Evolutionary conservation across 2,113 vertebrate genomes (phyloP), one percentile per base, ranked within the genome.

Genomic region (Bubo blakistoni): DNA sequence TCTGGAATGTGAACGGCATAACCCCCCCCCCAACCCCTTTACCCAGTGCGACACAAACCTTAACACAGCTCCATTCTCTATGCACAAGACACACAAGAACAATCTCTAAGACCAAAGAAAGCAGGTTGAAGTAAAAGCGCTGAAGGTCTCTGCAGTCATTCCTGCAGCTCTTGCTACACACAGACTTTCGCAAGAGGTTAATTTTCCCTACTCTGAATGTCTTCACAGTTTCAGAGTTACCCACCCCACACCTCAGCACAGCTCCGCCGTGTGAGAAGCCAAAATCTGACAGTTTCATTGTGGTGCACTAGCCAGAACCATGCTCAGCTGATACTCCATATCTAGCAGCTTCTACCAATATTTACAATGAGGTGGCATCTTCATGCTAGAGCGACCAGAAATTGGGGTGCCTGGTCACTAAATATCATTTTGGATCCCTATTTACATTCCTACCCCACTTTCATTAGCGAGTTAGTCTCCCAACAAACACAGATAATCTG

Each of bases 21-120:
- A 80, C 77, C 72, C 84, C 81, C 74, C 46, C 9, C 19, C 46
- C 46, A 47, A 9, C 46, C 44, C 59, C 78, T 85, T 8, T 20
- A 36, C 88, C 79, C 34, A 11, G 34, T 2, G 5, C 32, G 59
- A 77, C 71, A 81, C 86, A 87, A 30, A 88, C 95, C 57, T 51
- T 66, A 77, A 77, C 78, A 82, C 81, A 73, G 86, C 80, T 89
- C 94, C 97, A 51, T 77, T 77, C 52, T 83, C 97, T 96, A 86
- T 6, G 81, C 96, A 98, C 96, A 78, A 95, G 62, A 97, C 89
- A 78, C 95, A 97, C 90, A 52, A 86, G 81, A 90, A 96, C 94
- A 87, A 90, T 13, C 73, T 59, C 91, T 86, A 97, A 67, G 62
- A 91, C 30, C 93, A 89, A 95, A 59, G 44, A 71, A 72, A 92